Percentiles rank a stretch among this genome's conserved stretches.
These are phyloP conservation scores for Synanthedon andrenaeformis DNA, from an alignment of 2,888 invertebrate species.

Conservation along the genomic window DNA sequence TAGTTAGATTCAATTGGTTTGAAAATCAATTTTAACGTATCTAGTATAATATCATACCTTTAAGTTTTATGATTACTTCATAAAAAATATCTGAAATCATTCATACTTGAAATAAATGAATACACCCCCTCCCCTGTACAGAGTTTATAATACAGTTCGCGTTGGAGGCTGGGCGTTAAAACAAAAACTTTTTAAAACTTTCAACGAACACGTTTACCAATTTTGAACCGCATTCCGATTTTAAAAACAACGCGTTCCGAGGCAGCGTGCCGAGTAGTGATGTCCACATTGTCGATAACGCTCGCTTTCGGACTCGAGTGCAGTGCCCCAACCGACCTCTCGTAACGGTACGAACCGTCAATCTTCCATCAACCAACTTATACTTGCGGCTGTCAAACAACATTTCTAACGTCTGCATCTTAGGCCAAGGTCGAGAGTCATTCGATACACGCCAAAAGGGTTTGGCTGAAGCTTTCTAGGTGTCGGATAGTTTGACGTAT, in stretches of 20 bases:
- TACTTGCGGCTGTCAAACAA: conserved; percentile 23
- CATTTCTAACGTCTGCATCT: conserved; percentile 25
- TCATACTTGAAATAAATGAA: too few species aligned
- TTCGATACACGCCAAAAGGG: conserved; percentile 23
- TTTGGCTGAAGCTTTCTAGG: conserved; percentile 20
- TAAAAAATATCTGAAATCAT: too few species aligned
- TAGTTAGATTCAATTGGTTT: too few species aligned
- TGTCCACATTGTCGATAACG: conserved; percentile 47
- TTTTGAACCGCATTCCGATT: conserved; percentile 53
- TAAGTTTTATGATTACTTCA: too few species aligned
- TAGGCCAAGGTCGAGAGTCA: conserved; percentile 7
- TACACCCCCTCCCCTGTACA: too few species aligned
- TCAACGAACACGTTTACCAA: conserved; percentile 41
- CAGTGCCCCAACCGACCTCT: conserved; percentile 40
- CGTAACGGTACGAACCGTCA: conserved; percentile 51
- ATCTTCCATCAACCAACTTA: conserved; percentile 47
- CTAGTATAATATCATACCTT: too few species aligned
- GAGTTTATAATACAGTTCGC: background rate
- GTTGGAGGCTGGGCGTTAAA: conserved; percentile 7
- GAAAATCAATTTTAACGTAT: too few species aligned
- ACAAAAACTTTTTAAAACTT: conserved; percentile 29
- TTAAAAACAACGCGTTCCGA: conserved; percentile 32
- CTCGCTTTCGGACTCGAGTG: conserved; percentile 35
- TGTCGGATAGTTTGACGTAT: conserved; percentile 44
- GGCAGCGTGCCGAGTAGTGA: conserved; percentile 34